phyloP scores from a whole-genome alignment of 1,140 invertebrate species.

The Drosophila erecta region DNA sequence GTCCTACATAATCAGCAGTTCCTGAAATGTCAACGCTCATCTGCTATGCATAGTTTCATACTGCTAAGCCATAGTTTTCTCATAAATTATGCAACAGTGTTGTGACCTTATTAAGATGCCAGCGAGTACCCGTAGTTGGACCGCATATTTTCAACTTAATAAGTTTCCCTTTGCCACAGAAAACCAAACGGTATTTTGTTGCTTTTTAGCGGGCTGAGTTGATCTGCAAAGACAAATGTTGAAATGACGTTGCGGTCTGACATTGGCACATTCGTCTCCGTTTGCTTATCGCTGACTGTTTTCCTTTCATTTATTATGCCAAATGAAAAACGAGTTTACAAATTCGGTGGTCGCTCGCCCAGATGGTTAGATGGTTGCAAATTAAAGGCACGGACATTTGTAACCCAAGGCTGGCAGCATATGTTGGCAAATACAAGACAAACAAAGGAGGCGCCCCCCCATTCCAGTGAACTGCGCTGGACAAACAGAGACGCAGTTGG shows the following conservation, averaged over 20 bases:
- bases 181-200: slow-evolving; percentile 9
- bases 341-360: slow-evolving; percentile 55
- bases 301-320: slow-evolving; percentile 75
- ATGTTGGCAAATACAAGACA: slow-evolving; percentile 81
- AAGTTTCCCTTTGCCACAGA: neutral
- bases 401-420: slow-evolving; percentile 76
- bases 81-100: slow-evolving; percentile 58
- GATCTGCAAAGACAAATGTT: slow-evolving; percentile 29
- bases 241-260: slow-evolving; percentile 34
- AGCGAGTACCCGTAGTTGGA: slow-evolving; percentile 1
- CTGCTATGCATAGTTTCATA: slow-evolving; percentile 55
- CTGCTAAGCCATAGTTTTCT: slow-evolving; percentile 19
- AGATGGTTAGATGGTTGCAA: slow-evolving; percentile 55
- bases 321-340: slow-evolving; percentile 78
- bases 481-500: slow-evolving; percentile 37
- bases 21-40: slow-evolving; percentile 45
- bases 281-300: slow-evolving; percentile 46
- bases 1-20: slow-evolving; percentile 29
- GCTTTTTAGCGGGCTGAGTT: neutral
- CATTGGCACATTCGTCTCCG: slow-evolving; percentile 50
- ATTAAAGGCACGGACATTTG: slow-evolving; percentile 71
- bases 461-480: slow-evolving; percentile 17
- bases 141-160: slow-evolving; percentile 5
- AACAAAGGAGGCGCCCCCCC: slow-evolving; percentile 57
- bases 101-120: slow-evolving; percentile 39